Conservation (phyloP, 2,113 vertebrate genomes). For the Pangasianodon hypophthalmus region DNA sequence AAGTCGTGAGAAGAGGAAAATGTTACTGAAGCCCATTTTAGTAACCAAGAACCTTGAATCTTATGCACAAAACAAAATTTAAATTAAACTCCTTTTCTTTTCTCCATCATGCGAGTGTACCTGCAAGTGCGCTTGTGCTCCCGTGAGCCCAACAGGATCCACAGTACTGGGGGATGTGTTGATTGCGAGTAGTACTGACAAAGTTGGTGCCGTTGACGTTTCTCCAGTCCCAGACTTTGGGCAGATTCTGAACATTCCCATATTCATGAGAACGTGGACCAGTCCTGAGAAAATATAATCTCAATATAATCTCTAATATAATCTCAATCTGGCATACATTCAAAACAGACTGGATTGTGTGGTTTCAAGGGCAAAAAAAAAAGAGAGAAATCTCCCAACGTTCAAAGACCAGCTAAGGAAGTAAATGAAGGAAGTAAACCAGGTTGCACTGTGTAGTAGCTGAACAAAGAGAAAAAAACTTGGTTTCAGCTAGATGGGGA, state of each 20-base stretch:
- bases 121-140: constrained; percentile 93
- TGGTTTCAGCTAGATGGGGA: background rate
- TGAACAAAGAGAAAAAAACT: background rate
- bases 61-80: background rate
- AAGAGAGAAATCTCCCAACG: too few species aligned
- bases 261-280: constrained; percentile 83
- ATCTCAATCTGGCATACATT: background rate
- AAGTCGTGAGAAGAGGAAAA: background rate
- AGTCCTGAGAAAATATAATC: constrained; percentile 57
- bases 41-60: background rate
- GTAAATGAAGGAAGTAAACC: background rate
- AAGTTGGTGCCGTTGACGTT: constrained; percentile 84
- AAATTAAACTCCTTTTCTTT: background rate
- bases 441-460: background rate
- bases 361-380: background rate
- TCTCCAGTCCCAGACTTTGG: constrained; percentile 90
- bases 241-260: constrained; percentile 73
- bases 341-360: background rate
- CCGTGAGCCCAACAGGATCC: constrained; percentile 98
- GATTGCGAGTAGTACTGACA: constrained; percentile 89
- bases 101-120: constrained; percentile 61
- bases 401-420: background rate
- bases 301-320: too few species aligned
- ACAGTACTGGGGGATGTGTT: constrained; percentile 98
- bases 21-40: background rate